Conservation (phyloP, 2,888 invertebrate genomes). For the Lagria hirta region DNA sequence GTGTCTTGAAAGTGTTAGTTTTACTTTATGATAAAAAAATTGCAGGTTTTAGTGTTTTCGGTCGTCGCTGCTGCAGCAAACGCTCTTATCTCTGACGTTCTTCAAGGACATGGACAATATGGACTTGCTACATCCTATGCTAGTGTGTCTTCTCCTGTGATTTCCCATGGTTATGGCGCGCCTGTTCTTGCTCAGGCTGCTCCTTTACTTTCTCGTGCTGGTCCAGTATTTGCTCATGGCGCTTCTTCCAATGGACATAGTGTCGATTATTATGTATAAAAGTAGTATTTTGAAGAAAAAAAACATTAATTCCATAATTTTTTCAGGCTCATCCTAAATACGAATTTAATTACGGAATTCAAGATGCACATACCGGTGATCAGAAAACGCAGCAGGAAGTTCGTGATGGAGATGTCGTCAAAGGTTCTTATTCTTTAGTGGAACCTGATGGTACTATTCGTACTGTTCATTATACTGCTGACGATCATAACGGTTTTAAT, state of each 20-base stretch:
- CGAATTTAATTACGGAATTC: constrained; percentile 59
- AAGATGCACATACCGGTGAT: constrained; percentile 61
- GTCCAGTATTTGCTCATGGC: no score
- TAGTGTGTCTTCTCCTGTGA: background rate
- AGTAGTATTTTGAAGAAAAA: no score
- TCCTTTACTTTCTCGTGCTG: constrained; percentile 10
- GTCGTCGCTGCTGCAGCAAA: constrained; percentile 51
- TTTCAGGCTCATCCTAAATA: constrained; percentile 58
- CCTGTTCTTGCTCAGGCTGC: constrained; percentile 19
- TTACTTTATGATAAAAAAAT: no score
- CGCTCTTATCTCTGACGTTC: constrained; percentile 52
- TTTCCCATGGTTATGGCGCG: no score
- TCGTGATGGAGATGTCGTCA: constrained; percentile 61
- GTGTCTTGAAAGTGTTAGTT: constrained; percentile 5
- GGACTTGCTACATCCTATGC: constrained; percentile 18
- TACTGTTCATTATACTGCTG: constrained; percentile 45
- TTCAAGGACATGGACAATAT: constrained; percentile 8
- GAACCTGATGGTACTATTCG: constrained; percentile 44
- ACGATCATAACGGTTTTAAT: constrained; percentile 44
- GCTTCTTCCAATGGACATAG: constrained; percentile 15
- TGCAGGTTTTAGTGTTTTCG: constrained; percentile 45
- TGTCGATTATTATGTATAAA: constrained; percentile 28
- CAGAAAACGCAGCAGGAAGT: constrained; percentile 61
- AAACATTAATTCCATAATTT: background rate
- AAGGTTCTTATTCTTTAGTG: constrained; percentile 41